A percentile compares a stretch with the other conserved stretches of the same genome.
Evolutionary conservation across 1,140 invertebrate genomes (phyloP).

Genomic region (Ceratosolen solmsi): DNA sequence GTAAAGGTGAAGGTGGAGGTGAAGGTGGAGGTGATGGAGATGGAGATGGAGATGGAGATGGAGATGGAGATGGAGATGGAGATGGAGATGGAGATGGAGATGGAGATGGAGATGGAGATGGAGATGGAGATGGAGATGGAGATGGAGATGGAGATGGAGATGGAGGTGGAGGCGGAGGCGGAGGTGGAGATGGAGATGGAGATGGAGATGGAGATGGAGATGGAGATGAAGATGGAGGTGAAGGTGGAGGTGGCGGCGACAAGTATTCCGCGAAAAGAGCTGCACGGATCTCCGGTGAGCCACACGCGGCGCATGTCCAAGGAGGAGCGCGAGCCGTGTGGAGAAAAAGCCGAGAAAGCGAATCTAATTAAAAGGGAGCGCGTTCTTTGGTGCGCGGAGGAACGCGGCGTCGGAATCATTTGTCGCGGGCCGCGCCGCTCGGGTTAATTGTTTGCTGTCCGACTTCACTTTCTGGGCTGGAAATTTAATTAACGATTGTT

Average conservation of each 20-base stretch:
- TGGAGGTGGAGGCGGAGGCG: too few species aligned
- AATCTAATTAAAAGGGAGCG: constrained; percentile 49
- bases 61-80: too few species aligned
- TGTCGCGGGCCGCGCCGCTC: constrained; percentile 39
- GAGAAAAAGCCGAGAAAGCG: constrained; percentile 42
- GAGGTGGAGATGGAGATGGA: too few species aligned
- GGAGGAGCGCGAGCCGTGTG: background rate
- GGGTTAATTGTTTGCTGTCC: constrained; percentile 44
- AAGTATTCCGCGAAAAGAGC: background rate
- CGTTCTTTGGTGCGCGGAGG: background rate
- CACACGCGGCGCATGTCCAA: background rate
- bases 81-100: too few species aligned
- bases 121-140: too few species aligned
- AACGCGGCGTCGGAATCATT: constrained; percentile 30
- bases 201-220: too few species aligned
- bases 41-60: too few species aligned
- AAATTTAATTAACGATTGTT: constrained; percentile 48
- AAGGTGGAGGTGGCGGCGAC: background rate
- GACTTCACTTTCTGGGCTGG: constrained; percentile 9
- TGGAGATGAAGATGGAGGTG: too few species aligned
- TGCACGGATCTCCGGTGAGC: background rate
- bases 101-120: too few species aligned
- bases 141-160: too few species aligned
- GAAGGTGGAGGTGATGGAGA: too few species aligned
- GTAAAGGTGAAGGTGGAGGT: too few species aligned